Evolutionary conservation across 2,113 vertebrate species (phyloP).

Genomic region (Coptodon rendalli): DNA sequence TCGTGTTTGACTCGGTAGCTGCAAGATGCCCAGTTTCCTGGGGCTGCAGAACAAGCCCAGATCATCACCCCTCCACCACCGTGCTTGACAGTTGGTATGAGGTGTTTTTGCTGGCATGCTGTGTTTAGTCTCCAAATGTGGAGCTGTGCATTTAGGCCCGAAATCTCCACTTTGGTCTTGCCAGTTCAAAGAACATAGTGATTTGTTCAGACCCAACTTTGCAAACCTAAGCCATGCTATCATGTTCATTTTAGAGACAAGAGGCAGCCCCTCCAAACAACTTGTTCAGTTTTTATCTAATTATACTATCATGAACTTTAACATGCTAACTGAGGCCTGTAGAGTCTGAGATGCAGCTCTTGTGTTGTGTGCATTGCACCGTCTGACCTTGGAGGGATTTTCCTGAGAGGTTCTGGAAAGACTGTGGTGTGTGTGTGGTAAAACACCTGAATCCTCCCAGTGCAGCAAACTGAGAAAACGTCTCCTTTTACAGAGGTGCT

Average conservation of each 20-base stretch:
- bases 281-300: not conserved
- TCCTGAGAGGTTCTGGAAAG: not conserved
- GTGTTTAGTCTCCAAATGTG: not conserved
- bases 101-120: not conserved
- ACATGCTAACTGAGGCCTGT: not conserved
- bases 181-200: not conserved
- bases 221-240: not conserved
- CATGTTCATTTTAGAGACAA: not conserved
- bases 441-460: not conserved
- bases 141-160: not conserved
- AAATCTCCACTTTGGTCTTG: not conserved
- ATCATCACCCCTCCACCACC: not conserved
- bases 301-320: not conserved
- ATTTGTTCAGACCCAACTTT: not conserved
- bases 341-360: not conserved
- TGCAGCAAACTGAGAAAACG: not conserved
- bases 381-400: not conserved
- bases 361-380: not conserved
- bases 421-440: not conserved
- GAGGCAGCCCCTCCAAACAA: not conserved
- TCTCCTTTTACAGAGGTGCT: not conserved
- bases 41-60: not conserved
- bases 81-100: not conserved
- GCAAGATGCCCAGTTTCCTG: not conserved
- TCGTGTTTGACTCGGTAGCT: not conserved